A percentile compares a stretch with the other conserved stretches of the same genome.
phyloP scores from a whole-genome alignment of 2,888 invertebrate species.

The Pyrrhosoma nymphula region DNA sequence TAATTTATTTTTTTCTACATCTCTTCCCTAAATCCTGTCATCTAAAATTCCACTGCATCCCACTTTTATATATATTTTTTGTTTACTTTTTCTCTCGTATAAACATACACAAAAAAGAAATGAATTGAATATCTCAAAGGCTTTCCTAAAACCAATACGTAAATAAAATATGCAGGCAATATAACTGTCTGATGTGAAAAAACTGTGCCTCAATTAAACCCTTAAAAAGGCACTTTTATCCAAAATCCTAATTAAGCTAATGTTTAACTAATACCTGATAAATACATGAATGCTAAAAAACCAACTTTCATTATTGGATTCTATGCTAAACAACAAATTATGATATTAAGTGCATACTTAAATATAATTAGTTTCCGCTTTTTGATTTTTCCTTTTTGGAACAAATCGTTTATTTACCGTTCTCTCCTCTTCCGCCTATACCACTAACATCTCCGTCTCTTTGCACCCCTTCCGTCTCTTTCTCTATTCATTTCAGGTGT shows the following conservation, averaged over 20 bases:
- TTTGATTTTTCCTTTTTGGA: conserved; percentile 70
- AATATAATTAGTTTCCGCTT: conserved; percentile 71
- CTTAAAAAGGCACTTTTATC: conserved; percentile 22
- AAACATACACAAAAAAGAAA: conserved; percentile 61
- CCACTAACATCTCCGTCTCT: conserved; percentile 34
- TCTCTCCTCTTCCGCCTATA: conserved; percentile 31
- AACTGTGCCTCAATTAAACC: conserved; percentile 58
- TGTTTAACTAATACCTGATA: conserved; percentile 71
- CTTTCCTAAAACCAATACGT: conserved; percentile 72
- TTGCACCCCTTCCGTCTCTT: conserved; percentile 71
- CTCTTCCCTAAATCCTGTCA: neutral
- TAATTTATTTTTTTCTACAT: neutral
- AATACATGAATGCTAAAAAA: conserved; percentile 69
- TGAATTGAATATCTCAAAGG: conserved; percentile 71
- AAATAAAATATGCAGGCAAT: conserved; percentile 70
- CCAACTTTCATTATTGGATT: conserved; percentile 56
- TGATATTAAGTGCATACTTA: conserved; percentile 66
- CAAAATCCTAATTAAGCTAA: conserved; percentile 71
- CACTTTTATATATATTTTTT: conserved; percentile 39
- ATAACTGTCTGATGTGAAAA: conserved; percentile 65
- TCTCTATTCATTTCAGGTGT: conserved; percentile 84
- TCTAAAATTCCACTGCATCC: conserved; percentile 37
- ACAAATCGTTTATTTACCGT: conserved; percentile 49
- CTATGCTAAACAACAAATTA: conserved; percentile 59
- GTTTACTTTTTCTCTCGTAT: conserved; percentile 68